Conservation (phyloP, 2,113 vertebrate species). For the Riparia riparia region DNA sequence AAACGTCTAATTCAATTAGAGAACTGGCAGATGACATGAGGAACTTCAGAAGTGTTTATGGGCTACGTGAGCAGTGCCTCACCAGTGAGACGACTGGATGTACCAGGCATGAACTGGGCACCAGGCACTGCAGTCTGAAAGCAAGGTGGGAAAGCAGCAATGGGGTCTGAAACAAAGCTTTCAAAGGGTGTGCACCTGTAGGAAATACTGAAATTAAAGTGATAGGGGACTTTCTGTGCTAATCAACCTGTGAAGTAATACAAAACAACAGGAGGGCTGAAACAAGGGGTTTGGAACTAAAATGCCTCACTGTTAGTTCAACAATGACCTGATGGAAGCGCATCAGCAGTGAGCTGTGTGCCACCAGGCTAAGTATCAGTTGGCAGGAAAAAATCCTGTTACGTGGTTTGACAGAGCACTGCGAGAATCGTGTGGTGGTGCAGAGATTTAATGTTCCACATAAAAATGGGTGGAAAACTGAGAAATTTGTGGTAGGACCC, state of each 20-base stretch:
- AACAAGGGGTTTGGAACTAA: not conserved
- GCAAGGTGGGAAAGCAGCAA: not conserved
- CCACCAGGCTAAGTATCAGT: too few relatives aligned
- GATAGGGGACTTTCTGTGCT: not conserved
- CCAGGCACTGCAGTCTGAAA: not conserved
- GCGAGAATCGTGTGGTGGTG: not conserved
- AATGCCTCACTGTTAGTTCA: not conserved
- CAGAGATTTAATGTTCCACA: not conserved
- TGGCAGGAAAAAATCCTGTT: not conserved
- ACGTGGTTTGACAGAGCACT: not conserved
- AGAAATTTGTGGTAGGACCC: not conserved
- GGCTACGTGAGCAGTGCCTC: not conserved
- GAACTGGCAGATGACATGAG: not conserved
- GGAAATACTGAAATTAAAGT: not conserved
- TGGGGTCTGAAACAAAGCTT: not conserved
- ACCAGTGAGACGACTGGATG: too few relatives aligned
- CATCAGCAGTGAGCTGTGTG: not conserved
- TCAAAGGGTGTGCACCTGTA: rapidly evolving
- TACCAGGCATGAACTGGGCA: not conserved
- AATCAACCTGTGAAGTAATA: not conserved
- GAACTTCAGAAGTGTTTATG: not conserved
- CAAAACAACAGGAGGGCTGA: not conserved
- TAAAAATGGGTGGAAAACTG: not conserved
- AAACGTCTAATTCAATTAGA: not conserved
- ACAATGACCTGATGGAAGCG: not conserved